Base-by-base conservation (phyloP, 2,113 vertebrate species). In the Neopipo cinnamomea region DNA sequence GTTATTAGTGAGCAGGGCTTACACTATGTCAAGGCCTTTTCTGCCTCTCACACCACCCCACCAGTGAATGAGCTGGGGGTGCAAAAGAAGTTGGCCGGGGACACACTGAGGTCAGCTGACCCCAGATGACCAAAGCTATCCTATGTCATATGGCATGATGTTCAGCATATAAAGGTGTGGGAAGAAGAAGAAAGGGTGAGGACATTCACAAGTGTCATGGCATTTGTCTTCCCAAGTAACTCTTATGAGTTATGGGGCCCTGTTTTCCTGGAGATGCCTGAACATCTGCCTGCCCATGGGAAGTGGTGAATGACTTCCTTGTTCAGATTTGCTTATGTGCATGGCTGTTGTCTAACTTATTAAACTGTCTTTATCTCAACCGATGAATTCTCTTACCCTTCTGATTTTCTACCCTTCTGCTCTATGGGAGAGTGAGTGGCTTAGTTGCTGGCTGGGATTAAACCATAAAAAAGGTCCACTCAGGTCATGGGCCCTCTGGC, bases 181-280 rank as follows among this genome's bases (percentile, higher is more conserved):
- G 46, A 67, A 46, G 37, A 39, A 25, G 50, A 44, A 73, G 9
- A 39, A 56, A 42, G 23, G 39, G 23, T 23, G 30, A 18, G 12
- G 23, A n/a, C 30, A n/a, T 27, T 44, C 24, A 39, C 35, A 14
- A 22, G 14, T 24, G 23, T 31, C 6, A 23, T 35, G 7, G 12
- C 18, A 17, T 55, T 39, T 78, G 21, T 61, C 18, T 35, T 67
- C 25, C 39, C 11, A 30, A 59, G 20, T 47, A 47, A 37, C 20
- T 12, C 1, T 31, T 47, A 47, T 5, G 9, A 0, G 2, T 23
- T 25, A 27, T 24, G 21, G 18, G 23, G 12, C 8, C 8, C 10
- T 31, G 3, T 7, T 74, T 7, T 61, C 41, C 46, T 41, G 35
- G 4, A 42, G 8, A 37, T 41, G 39, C 8, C 7, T 47, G 17